Conservation (phyloP, 2,888 invertebrate genomes). For the Ectropis crepuscularia region DNA sequence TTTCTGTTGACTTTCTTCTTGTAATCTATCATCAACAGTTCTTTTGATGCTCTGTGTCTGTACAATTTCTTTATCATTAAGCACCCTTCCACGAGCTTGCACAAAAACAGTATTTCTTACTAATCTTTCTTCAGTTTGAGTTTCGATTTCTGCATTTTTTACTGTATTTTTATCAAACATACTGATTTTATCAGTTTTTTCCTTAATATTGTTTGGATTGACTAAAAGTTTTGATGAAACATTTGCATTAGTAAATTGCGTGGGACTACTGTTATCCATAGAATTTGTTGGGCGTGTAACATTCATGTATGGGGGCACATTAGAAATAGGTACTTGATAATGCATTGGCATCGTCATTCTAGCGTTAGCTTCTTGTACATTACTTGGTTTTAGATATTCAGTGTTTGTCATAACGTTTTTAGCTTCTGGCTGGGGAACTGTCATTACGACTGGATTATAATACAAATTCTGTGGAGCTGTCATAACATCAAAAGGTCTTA, state of each 20-base stretch:
- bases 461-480: slow-evolving; percentile 25
- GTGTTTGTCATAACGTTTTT: slow-evolving; percentile 21
- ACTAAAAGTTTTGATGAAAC: not conserved
- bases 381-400: slow-evolving; percentile 16
- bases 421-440: slow-evolving; percentile 16
- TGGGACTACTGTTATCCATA: not conserved
- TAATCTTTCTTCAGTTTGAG: slow-evolving; percentile 60
- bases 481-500: slow-evolving; percentile 36
- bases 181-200: slow-evolving; percentile 35
- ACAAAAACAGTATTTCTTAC: slow-evolving; percentile 74
- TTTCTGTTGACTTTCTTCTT: slow-evolving; percentile 6
- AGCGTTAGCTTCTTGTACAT: slow-evolving; percentile 3
- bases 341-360: slow-evolving; percentile 9
- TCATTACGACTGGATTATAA: slow-evolving; percentile 10
- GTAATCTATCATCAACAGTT: slow-evolving; percentile 11
- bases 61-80: slow-evolving; percentile 56
- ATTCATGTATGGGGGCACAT: slow-evolving; percentile 8
- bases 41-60: slow-evolving; percentile 21
- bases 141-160: slow-evolving; percentile 24
- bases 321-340: not conserved
- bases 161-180: slow-evolving; percentile 31
- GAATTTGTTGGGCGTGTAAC: not conserved
- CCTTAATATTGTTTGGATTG: slow-evolving; percentile 20
- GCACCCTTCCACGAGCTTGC: slow-evolving; percentile 71
- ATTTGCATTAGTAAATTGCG: slow-evolving; percentile 1